A percentile compares a stretch with the other conserved stretches of the same genome.
Conservation (phyloP, 2,113 vertebrate species). For the Hylia prasina region DNA sequence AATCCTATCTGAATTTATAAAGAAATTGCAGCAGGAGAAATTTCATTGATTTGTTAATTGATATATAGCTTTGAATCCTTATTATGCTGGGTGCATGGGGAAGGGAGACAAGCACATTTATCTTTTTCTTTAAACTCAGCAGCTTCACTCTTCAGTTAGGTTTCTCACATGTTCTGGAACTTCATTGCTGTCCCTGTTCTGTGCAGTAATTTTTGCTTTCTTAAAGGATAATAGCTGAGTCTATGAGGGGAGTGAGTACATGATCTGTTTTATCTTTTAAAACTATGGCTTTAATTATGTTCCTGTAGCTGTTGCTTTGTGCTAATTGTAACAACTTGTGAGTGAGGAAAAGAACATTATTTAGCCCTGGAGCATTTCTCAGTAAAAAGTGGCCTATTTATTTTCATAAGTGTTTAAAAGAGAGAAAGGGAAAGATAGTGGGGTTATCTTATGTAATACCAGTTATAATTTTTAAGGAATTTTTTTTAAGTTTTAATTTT, state of each 20-base stretch:
- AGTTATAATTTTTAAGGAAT: background rate
- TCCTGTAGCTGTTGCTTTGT: slow-evolving; percentile 9
- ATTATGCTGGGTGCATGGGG: background rate
- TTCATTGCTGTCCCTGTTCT: background rate
- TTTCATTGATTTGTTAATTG: slow-evolving; percentile 57
- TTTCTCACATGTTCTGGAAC: background rate
- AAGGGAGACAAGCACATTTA: slow-evolving; percentile 4
- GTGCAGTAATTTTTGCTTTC: slow-evolving; percentile 3
- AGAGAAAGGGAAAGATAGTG: background rate
- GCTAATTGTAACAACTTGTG: slow-evolving; percentile 22
- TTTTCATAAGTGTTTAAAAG: background rate
- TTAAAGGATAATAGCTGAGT: background rate
- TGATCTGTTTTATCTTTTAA: background rate
- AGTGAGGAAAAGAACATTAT: background rate
- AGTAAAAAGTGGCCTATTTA: background rate
- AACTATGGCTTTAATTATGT: slow-evolving; percentile 30
- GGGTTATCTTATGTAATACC: background rate
- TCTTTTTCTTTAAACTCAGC: slow-evolving; percentile 52
- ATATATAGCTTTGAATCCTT: slow-evolving; percentile 56
- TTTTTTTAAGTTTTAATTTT: background rate
- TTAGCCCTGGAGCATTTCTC: slow-evolving; percentile 32
- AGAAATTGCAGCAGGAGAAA: slow-evolving; percentile 15
- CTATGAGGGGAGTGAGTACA: background rate
- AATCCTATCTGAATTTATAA: slow-evolving; percentile 31
- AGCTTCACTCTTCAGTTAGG: background rate